These are phyloP conservation scores for Lateolabrax maculatus DNA, from an alignment of 2,797 vertebrate genomes.

Conservation along the genomic window DNA sequence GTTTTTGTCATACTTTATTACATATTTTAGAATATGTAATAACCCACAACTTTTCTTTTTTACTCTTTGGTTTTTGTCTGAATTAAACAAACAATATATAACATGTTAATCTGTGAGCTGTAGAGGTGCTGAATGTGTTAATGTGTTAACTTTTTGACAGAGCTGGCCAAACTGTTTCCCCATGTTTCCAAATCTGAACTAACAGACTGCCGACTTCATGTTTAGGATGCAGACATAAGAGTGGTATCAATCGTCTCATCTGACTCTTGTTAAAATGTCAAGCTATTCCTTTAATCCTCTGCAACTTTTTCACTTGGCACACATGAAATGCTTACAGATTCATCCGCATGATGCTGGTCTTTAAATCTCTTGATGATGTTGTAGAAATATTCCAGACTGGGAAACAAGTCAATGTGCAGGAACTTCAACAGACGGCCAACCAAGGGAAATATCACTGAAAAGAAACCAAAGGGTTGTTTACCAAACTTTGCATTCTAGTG, in stretches of 20 bases:
- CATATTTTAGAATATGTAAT: no score
- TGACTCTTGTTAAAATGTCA: not conserved
- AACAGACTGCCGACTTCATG: not conserved
- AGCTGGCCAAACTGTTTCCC: not conserved
- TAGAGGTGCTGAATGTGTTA: no score
- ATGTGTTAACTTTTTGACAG: no score
- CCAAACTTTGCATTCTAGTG: not conserved
- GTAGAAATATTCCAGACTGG: slow-evolving; percentile 80
- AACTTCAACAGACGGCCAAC: slow-evolving; percentile 52
- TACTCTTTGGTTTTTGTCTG: no score
- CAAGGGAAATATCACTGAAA: slow-evolving; percentile 84
- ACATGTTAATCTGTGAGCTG: no score
- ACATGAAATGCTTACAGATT: slow-evolving; percentile 53
- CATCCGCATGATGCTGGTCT: slow-evolving; percentile 65
- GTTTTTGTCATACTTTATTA: no score
- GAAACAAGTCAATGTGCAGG: slow-evolving; percentile 72
- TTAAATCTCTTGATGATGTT: slow-evolving; percentile 81
- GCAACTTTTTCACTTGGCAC: not conserved
- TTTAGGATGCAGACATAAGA: not conserved
- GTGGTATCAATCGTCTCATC: not conserved
- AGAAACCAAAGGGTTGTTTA: slow-evolving; percentile 5
- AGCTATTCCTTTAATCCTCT: not conserved
- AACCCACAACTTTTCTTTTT: no score
- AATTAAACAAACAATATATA: no score
- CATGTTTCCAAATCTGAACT: not conserved